These are phyloP conservation scores for Platycheirus rosarum DNA, from an alignment of 2,888 invertebrate species.

Conservation along the genomic window DNA sequence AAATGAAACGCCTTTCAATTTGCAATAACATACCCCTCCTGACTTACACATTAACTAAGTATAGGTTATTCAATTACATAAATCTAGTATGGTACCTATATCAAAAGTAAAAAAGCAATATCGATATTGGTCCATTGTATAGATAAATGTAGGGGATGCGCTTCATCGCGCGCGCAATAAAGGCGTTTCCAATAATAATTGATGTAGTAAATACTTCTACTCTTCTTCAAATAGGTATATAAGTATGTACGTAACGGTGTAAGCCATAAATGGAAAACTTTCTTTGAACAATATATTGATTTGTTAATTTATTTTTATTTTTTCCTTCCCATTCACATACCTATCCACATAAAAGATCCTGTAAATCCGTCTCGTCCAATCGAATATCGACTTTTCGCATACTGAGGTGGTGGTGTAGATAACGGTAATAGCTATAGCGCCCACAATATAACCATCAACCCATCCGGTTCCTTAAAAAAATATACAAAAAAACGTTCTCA, in stretches of 20 bases:
- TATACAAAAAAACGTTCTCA: constrained; percentile 65
- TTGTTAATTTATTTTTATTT: constrained; percentile 60
- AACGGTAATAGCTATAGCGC: constrained; percentile 58
- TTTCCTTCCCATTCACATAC: constrained; percentile 20
- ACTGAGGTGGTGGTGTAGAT: constrained; percentile 67
- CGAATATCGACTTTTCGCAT: constrained; percentile 73
- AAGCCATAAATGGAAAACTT: constrained; percentile 20
- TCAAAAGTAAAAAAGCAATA: constrained; percentile 64
- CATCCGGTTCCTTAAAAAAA: constrained; percentile 10
- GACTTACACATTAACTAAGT: constrained; percentile 8
- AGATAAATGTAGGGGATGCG: constrained; percentile 67
- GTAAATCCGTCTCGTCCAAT: constrained; percentile 74
- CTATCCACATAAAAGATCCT: constrained; percentile 48
- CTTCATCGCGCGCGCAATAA: constrained; percentile 74
- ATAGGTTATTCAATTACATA: background rate
- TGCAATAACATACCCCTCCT: constrained; percentile 5
- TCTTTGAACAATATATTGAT: constrained; percentile 68
- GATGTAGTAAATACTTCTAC: constrained; percentile 59
- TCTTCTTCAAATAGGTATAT: constrained; percentile 2
- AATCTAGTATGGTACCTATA: background rate
- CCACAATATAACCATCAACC: constrained; percentile 56
- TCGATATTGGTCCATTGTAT: constrained; percentile 72
- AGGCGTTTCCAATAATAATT: constrained; percentile 75
- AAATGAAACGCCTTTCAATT: constrained; percentile 23
- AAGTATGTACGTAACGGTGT: constrained; percentile 5